These are phyloP conservation scores for Apotomis betuletana DNA, from an alignment of 2,888 invertebrate genomes.

Conservation along the genomic window DNA sequence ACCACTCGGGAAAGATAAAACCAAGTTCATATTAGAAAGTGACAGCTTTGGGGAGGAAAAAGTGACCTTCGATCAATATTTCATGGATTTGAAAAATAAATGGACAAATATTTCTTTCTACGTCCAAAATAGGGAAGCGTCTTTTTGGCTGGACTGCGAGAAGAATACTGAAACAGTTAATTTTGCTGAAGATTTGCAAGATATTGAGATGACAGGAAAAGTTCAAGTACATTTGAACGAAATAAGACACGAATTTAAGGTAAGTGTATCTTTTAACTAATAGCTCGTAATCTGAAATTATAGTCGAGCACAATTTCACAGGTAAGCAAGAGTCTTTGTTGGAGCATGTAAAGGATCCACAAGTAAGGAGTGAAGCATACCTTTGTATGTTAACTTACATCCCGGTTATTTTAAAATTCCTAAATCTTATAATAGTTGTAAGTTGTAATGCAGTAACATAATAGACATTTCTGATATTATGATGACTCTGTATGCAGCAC, in stretches of 20 bases:
- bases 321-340: no score
- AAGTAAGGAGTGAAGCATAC: no score
- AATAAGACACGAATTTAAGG: not conserved
- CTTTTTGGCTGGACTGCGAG: slow-evolving; percentile 15
- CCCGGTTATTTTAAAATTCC: no score
- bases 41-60: slow-evolving; percentile 20
- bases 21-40: slow-evolving; percentile 48
- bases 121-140: not conserved
- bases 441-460: no score
- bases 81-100: not conserved
- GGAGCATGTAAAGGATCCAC: no score
- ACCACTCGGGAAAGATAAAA: slow-evolving; percentile 25
- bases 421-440: no score
- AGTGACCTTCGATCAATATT: slow-evolving; percentile 2
- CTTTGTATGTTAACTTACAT: no score
- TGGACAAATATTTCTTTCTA: slow-evolving; percentile 19
- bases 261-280: not conserved
- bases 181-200: not conserved
- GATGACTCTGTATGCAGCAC: no score
- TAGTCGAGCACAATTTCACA: no score
- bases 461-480: no score
- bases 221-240: not conserved
- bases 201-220: slow-evolving; percentile 6
- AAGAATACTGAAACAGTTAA: not conserved
- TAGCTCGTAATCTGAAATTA: no score